Base-by-base conservation (phyloP, 1,140 invertebrate genomes). In the Neodiprion fabricii region DNA sequence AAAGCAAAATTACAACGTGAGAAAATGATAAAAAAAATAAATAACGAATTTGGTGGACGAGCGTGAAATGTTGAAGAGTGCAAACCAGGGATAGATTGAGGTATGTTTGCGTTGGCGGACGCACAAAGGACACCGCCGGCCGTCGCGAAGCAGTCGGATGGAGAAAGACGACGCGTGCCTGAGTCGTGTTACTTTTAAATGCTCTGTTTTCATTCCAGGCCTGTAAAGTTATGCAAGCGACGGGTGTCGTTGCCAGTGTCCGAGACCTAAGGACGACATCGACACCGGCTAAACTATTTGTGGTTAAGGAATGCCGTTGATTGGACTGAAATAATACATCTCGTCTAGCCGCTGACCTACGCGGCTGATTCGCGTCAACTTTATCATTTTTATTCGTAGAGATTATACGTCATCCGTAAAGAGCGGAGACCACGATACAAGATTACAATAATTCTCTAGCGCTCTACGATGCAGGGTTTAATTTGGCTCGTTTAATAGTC, bases 281-380 rank as follows among this genome's bases (percentile, higher is more conserved):
- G 77, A 74, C 74, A 76, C 72, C 79, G 75, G 80, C 74, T 79
- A 73, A 76, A 79, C 81, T 81, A 81, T 84, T 83, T 81, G 79
- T 72, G 28, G 83, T 81, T 83, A 81, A 69, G 84, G 81, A 85
- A 85, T 84, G 82, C 74, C 77, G 81, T 79, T 86, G 85, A 86
- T 86, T 86, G 83, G 81, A 82, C 84, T 80, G 84, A 86, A 86
- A 85, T 86, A 85, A 61, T 17, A 61, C 53, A 12, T 61, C n/a
- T 9, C 53, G 53, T 61, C 53, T 61, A 61, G 53, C 7, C 5
- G 28, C 28, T 40, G 28, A 40, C 5, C 53, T 61, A 61, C 11
- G 53, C n/a, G 11, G 9, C 53, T 61, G 5, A 61, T 61, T 61
- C 53, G 4, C 11, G 53, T 61, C 28, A 40, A 40, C 28, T 40